Base-by-base conservation (phyloP, 2,797 vertebrate genomes). In the Menidia menidia region DNA sequence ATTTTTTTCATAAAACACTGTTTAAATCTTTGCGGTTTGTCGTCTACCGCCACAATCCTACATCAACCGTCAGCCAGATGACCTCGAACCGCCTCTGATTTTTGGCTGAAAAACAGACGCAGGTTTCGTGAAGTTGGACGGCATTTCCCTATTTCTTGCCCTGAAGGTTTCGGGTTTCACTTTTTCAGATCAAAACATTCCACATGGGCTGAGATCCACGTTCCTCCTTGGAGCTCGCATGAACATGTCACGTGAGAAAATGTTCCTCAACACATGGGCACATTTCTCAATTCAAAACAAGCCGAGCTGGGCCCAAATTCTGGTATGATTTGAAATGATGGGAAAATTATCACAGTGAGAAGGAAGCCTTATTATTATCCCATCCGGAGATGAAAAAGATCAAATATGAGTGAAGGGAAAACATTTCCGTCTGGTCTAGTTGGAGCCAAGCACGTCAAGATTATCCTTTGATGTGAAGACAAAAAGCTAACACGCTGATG, bases 11-110 rank as follows among this genome's bases (percentile, higher is more conserved):
- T 31, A 18, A 74, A 69, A 64, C 42, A 11, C 14, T 66, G 58
- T 77, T 62, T 78, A 65, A 39, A 33, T 66, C 54, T 77, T 78
- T 71, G 25, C 25, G 45, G 35, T 39, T 39, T 64, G 45, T 41
- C 47, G 55, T 31, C 19, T 41, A 6, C 31, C 39, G 61, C 33
- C 66, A 55, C 48, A 64, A 7, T 31, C 64, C 32, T 4, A n/a
- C 33, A 39, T 62, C 39, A 10, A 31, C 70, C 31, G 1, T 62
- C 71, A 44, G 60, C 71, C 54, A 66, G 60, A 68, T 73, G 69
- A 70, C 48, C 50, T 65, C 69, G 50, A 54, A 54, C n/a, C 65
- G 58, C 42, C 12, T 25, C 35, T 11, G 25, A 35, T 35, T 52
- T 6, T 2, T 4, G 13, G 33, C 25, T 14, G 19, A 48, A 55